These are phyloP conservation scores for Drosophila bocki DNA, from an alignment of 1,140 invertebrate species.

Conservation along the genomic window DNA sequence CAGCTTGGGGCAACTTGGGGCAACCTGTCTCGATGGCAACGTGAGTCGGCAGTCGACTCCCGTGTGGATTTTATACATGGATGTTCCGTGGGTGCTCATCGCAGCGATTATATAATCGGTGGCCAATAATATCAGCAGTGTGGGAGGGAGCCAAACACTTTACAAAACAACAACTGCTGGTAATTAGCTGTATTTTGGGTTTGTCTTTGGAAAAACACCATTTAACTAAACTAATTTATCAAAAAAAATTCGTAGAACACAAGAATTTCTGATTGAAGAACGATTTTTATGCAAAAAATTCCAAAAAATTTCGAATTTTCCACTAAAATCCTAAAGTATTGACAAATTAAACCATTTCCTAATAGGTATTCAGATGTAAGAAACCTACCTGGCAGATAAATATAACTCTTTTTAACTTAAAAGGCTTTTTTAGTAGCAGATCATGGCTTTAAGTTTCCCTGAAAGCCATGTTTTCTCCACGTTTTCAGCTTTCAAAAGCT, in stretches of 20 bases:
- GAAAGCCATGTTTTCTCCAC: background rate
- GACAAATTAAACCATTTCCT: too few species aligned
- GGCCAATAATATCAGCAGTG: conserved; percentile 8
- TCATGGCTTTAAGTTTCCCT: background rate
- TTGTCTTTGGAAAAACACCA: background rate
- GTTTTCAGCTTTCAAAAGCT: background rate
- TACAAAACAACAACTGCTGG: background rate
- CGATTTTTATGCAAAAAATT: too few species aligned
- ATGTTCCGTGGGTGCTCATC: conserved; percentile 16
- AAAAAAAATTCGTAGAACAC: background rate
- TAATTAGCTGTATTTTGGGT: background rate
- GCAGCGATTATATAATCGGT: conserved; percentile 17
- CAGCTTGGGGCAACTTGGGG: conserved; percentile 11
- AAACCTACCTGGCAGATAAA: too few species aligned
- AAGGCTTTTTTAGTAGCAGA: background rate
- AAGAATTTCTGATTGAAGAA: too few species aligned
- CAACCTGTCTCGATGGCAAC: conserved; percentile 15
- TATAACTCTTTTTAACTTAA: too few species aligned
- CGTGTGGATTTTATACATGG: conserved; percentile 3
- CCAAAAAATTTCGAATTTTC: too few species aligned
- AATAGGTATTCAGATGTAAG: too few species aligned
- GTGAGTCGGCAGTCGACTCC: conserved; percentile 13
- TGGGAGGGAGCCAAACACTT: background rate
- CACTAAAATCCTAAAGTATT: too few species aligned
- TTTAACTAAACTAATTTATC: background rate